Percentiles rank a stretch among this genome's conserved stretches.
Conservation (phyloP, 2,888 invertebrate species). For the Synanthedon myopaeformis region DNA sequence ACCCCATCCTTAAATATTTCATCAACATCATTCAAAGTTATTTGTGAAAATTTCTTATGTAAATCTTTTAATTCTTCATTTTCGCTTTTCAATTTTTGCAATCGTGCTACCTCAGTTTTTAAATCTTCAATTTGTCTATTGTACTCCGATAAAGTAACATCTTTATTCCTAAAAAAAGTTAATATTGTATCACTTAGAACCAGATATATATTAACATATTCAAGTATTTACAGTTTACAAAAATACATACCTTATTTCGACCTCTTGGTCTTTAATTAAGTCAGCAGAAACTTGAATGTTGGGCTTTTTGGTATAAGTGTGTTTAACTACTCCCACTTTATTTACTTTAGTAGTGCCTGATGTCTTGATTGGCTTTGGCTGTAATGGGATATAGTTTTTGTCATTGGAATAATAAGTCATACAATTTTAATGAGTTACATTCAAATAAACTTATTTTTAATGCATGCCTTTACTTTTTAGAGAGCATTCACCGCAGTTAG, state of each 20-base stretch:
- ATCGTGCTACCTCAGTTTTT: slow-evolving; percentile 37
- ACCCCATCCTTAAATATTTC: slow-evolving; percentile 1
- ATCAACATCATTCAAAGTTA: slow-evolving; percentile 13
- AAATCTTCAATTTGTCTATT: slow-evolving; percentile 57
- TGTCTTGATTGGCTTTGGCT: slow-evolving; percentile 46
- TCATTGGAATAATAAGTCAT: no score
- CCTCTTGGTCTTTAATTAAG: slow-evolving; percentile 51
- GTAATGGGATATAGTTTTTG: slow-evolving; percentile 9
- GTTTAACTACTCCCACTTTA: slow-evolving; percentile 7
- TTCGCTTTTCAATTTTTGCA: slow-evolving; percentile 29
- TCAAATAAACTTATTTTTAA: background rate
- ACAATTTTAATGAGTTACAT: background rate
- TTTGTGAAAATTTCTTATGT: slow-evolving; percentile 21
- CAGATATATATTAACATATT: background rate
- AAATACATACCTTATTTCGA: slow-evolving; percentile 48
- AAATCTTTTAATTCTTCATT: slow-evolving; percentile 23
- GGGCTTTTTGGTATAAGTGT: slow-evolving; percentile 13
- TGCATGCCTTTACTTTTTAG: no score
- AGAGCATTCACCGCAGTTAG: no score
- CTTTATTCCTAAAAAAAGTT: slow-evolving; percentile 45
- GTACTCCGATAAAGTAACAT: slow-evolving; percentile 51
- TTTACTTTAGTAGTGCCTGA: slow-evolving; percentile 15
- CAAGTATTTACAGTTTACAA: background rate
- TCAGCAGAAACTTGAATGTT: slow-evolving; percentile 29
- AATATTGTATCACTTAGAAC: background rate